These are phyloP conservation scores for Phyllostomus hastatus DNA, from an alignment of 2,113 vertebrate genomes.

Conservation along the genomic window DNA sequence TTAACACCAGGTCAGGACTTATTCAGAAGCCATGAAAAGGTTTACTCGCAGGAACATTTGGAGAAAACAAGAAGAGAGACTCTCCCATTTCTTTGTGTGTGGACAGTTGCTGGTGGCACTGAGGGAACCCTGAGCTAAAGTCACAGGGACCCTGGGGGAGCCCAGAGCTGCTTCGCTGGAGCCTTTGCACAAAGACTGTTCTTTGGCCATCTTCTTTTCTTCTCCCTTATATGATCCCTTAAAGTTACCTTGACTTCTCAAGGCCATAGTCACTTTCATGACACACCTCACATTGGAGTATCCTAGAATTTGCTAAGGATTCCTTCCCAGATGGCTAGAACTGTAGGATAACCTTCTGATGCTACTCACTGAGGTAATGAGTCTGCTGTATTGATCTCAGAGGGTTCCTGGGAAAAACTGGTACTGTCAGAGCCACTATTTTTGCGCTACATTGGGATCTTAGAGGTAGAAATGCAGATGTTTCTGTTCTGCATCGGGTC, in stretches of 20 bases:
- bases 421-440: background rate
- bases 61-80: background rate
- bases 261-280: background rate
- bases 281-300: background rate
- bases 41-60: background rate
- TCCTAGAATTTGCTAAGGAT: background rate
- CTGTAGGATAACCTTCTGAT: background rate
- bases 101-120: background rate
- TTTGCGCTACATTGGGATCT: background rate
- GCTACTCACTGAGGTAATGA: background rate
- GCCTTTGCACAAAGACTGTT: background rate
- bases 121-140: background rate
- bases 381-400: background rate
- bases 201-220: background rate
- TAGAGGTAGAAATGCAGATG: background rate
- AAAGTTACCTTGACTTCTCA: background rate
- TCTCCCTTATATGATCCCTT: background rate
- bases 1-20: background rate
- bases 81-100: background rate
- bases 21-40: background rate
- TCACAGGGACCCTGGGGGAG: background rate
- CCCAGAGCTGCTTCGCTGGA: background rate
- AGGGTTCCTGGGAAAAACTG: background rate
- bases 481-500: background rate
- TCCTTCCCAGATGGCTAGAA: background rate